Evolutionary conservation across 2,113 vertebrate genomes (phyloP).

Genomic region (Diadophis punctatus): DNA sequence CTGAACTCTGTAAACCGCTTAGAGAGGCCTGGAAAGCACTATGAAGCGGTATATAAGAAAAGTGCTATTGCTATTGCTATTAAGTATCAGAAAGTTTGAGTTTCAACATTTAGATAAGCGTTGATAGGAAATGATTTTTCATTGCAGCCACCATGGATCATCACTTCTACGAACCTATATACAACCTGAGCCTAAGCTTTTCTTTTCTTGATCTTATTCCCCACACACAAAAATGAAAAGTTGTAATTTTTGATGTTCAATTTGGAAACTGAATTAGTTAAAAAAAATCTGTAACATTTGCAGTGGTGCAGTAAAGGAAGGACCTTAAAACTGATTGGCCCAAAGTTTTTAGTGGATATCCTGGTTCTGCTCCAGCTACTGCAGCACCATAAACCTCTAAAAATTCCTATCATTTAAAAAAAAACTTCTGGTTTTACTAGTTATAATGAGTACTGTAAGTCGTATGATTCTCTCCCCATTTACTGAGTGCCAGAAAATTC

Average conservation of each 20-base stretch:
- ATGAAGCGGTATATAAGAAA: too few relatives aligned
- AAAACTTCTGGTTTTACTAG: background rate
- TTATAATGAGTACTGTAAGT: background rate
- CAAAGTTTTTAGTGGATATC: background rate
- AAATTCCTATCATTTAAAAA: background rate
- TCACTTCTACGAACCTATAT: background rate
- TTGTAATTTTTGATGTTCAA: background rate
- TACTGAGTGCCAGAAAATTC: constrained; percentile 16
- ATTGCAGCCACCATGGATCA: background rate
- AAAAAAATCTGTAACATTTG: background rate
- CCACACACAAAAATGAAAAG: background rate
- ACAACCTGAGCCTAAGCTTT: background rate
- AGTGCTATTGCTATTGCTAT: too few relatives aligned
- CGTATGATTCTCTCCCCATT: background rate
- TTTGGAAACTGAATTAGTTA: background rate
- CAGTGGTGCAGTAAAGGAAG: background rate
- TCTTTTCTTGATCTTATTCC: background rate
- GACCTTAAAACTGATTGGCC: background rate
- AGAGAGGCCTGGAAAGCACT: too few relatives aligned
- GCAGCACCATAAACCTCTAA: background rate
- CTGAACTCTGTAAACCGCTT: too few relatives aligned
- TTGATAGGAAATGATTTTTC: background rate
- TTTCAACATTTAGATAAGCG: background rate
- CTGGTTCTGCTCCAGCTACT: background rate
- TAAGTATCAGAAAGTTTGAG: background rate